A percentile compares a stretch with the other conserved stretches of the same genome.
phyloP scores from a whole-genome alignment of 2,888 invertebrate genomes.

The Drosophila acutilabella region DNA sequence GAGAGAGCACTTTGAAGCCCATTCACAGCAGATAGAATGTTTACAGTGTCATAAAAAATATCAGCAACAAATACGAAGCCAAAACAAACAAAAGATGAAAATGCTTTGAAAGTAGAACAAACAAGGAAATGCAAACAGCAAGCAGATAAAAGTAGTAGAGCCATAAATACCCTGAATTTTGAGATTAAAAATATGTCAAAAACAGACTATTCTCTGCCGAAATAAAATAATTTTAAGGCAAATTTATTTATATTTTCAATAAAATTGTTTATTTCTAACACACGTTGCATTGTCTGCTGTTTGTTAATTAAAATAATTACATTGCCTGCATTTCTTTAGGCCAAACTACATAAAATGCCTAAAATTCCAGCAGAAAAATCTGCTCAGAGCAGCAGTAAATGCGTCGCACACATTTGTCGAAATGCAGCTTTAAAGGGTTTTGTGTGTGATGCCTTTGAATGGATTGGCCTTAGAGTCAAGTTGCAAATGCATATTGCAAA shows the following conservation, averaged over 20 bases:
- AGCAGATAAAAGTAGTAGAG: slow-evolving; percentile 17
- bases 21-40: slow-evolving; percentile 64
- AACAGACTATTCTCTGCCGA: not conserved
- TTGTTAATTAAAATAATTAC: slow-evolving; percentile 9
- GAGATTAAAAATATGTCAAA: slow-evolving; percentile 3
- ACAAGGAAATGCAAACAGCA: slow-evolving; percentile 34
- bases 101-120: slow-evolving; percentile 34
- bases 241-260: not conserved
- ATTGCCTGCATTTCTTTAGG: not conserved
- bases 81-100: slow-evolving; percentile 43
- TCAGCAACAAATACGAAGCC: slow-evolving; percentile 66
- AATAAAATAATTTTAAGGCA: not conserved
- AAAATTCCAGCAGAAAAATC: not conserved
- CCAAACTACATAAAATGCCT: not conserved
- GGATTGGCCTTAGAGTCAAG: slow-evolving; percentile 54
- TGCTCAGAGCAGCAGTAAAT: slow-evolving; percentile 11
- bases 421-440: slow-evolving; percentile 22
- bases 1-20: slow-evolving; percentile 18
- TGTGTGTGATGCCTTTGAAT: slow-evolving; percentile 38
- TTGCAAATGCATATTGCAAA: slow-evolving; percentile 66
- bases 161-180: not conserved
- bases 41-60: slow-evolving; percentile 77
- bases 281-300: not conserved
- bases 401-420: slow-evolving; percentile 4
- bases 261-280: not conserved